Conservation (phyloP, 2,113 vertebrate species). For the Chiloscyllium plagiosum region DNA sequence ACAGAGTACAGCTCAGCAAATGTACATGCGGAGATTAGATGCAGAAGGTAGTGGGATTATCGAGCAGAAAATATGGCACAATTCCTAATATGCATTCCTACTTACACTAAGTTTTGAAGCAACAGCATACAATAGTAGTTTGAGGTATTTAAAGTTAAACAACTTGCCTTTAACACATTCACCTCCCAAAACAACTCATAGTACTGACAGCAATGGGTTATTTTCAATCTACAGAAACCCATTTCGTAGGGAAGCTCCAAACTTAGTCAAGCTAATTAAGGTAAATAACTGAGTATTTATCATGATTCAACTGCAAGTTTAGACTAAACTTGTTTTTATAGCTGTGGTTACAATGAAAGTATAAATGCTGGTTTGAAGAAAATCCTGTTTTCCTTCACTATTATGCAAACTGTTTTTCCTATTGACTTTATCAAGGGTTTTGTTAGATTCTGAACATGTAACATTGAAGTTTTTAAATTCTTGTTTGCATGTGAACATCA, state of each 20-base stretch:
- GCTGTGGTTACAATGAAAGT: background rate
- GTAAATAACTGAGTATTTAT: background rate
- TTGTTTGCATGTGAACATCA: background rate
- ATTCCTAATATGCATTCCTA: background rate
- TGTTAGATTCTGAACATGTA: background rate
- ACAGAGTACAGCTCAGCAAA: background rate
- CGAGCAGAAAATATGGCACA: background rate
- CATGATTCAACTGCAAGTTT: background rate
- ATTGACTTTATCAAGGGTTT: background rate
- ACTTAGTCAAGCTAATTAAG: background rate
- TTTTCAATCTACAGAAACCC: background rate
- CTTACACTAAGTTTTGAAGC: background rate
- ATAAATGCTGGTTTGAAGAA: background rate
- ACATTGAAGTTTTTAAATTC: background rate
- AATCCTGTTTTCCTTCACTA: background rate
- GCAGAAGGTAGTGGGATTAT: background rate
- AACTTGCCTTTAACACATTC: background rate
- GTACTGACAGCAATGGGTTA: background rate
- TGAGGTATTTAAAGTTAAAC: background rate
- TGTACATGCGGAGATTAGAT: background rate
- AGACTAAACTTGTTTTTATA: background rate
- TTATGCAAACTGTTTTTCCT: background rate
- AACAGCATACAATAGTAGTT: background rate
- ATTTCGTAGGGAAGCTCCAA: background rate
- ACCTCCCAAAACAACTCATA: background rate